Base-by-base conservation (phyloP, 2,113 vertebrate species). In the Chionodraco myersi region DNA sequence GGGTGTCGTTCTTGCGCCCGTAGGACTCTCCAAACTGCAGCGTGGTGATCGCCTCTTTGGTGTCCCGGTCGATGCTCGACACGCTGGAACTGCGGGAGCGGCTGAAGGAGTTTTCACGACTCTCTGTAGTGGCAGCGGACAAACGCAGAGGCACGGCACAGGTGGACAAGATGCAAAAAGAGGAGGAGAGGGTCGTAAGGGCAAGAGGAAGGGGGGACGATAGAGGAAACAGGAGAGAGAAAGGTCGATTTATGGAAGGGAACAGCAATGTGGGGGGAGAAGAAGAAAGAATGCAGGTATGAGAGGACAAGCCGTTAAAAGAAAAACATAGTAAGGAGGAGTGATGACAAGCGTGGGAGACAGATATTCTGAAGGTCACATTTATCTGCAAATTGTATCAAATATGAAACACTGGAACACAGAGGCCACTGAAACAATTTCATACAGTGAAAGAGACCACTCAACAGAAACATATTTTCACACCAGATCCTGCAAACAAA, bases 51-150 rank as follows among this genome's bases (percentile, higher is more conserved):
- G 97, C 95, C 91, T 99, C 98, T 85, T 98, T 99, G 2, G 97
- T 95, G 87, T 99, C 98, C 72, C 96, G 96, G 94, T 99, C 98
- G 18, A 99, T 99, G 72, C 98, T 99, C 90, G 97, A 99, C 81
- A 99, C 96, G 0, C 98, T 99, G 92, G 98, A 99, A 81, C 98
- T 99, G 85, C 98, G 96, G 0, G 98, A 99, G 72, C 97, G 97
- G 93, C 95, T 99, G 94, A 98, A 97, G 76, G 98, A 97, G 91
- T 97, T 99, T 78, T 99, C 98, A 56, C 97, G 95, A 30, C 95
- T 97, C 95, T 99, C 98, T 98, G 93, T 18, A 6, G 65, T 14
- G 36, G 82, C 79, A 26, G 48, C 12, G 15, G n/a, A 2, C 69
- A 48, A 66, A 68, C 68, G 67, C 23, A 68, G 49, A 67, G 18